Base-by-base conservation (phyloP, 2,888 invertebrate genomes). In the Fabriciana adippe region DNA sequence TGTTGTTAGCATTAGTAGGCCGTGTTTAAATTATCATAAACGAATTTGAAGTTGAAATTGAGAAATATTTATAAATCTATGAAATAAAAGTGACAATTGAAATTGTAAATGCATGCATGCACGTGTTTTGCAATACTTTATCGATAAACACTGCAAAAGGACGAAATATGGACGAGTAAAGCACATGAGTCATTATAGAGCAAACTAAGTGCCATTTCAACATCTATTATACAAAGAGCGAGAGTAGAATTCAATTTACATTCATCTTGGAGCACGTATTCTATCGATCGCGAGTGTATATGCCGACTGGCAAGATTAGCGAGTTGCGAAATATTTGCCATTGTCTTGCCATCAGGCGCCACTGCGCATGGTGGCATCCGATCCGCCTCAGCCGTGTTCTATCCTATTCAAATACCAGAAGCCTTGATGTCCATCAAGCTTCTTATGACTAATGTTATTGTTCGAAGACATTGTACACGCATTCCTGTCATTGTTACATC, bases 361-460 rank as follows among this genome's bases (percentile, higher is more conserved):
- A 73, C 71, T 72, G 61, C 60, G 65, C 67, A 54, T 66, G 59
- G 70, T 67, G 69, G 72, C 68, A 71, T 71, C 74, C 63, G 76
- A 70, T 75, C 80, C 83, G 82, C 83, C 82, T 78, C 73, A 71
- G 61, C 70, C 72, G 45, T 79, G 78, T 75, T 64, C 66, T 68
- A 72, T 72, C 70, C 71, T 62, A 69, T 70, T 70, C 69, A 70
- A 60, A 67, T 64, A 74, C 72, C 71, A 75, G 76, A 68, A 79
- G 78, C 90, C 90, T 89, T 89, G 85, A 88, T 72, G 87, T 87
- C 87, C 79, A 79, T 85, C 84, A 84, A 71, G 73, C 68, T 53
- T 76, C 73, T 76, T 77, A 83, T 82, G 79, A 82, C 81, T 74
- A 81, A 81, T 80, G 79, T 77, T 75, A 70, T 65, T 75, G 75